Conservation (phyloP, 2,113 vertebrate species). For the Maylandia zebra region DNA sequence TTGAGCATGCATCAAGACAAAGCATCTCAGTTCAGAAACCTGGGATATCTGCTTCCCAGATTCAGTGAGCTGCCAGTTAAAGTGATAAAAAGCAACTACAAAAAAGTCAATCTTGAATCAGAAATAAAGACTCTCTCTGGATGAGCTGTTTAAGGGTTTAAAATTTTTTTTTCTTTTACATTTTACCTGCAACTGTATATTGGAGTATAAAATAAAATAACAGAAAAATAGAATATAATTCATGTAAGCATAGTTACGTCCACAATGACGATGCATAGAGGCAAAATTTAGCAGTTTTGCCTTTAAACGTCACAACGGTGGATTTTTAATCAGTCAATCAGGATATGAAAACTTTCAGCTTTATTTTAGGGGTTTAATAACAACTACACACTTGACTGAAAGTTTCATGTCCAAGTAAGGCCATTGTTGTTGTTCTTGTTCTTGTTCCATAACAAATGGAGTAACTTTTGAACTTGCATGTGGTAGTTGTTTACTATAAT, state of each 20-base stretch:
- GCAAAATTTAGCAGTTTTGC: background rate
- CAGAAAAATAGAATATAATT: background rate
- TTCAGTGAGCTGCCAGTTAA: background rate
- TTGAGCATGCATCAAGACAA: background rate
- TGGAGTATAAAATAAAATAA: background rate
- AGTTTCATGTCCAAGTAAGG: background rate
- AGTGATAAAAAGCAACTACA: background rate
- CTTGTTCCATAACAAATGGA: background rate
- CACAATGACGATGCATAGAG: background rate
- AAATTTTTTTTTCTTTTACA: accelerated
- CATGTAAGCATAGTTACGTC: background rate
- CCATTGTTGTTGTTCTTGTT: background rate
- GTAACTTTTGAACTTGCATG: background rate
- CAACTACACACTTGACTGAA: background rate
- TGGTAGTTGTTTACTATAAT: background rate
- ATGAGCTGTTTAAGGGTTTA: background rate
- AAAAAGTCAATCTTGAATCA: background rate
- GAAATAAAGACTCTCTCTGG: background rate
- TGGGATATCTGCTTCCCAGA: background rate
- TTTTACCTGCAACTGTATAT: background rate
- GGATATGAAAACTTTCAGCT: background rate
- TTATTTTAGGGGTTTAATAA: background rate
- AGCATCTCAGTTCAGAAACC: background rate
- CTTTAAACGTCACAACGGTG: background rate
- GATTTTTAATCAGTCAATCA: background rate